Base-by-base conservation (phyloP, 2,888 invertebrate genomes). In the Volucella inflata region DNA sequence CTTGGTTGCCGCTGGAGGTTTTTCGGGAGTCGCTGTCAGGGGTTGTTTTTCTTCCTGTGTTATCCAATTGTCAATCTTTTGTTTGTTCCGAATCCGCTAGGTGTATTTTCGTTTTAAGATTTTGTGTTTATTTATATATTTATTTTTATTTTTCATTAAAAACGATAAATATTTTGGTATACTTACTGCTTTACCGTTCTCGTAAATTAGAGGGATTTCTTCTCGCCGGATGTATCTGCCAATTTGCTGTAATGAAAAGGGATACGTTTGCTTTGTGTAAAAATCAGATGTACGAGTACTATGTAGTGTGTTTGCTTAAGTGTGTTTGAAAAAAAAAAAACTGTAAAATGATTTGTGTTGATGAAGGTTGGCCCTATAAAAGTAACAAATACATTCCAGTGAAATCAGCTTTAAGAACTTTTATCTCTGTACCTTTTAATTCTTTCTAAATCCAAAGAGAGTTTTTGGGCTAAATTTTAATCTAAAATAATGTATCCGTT, bases 221-320 rank as follows among this genome's bases (percentile, higher is more conserved):
- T 91, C 92, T 0, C 90, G 89, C 14, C 89, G 88, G 72, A 91
- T 89, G 42, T 91, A 91, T 36, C 89, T 89, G 4, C 90, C 91
- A 79, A 90, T 90, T 90, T 91, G 89, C 91, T 92, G 75, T 0
- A 89, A 89, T 38, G 14, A n/a, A n/a, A 72, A 78, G n/a, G 62
- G 44, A 53, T 67, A n/a, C 2, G 21, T 42, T 67, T 44, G 30
- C 30, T 14, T 30, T 11, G 59, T 11, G 40, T 10, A 17, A 30
- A 30, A 30, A 30, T 30, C 17, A 12, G 16, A 17, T 6, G 51
- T 4, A 21, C 6, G 30, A 30, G 30, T 30, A 30, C 6, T 30
- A 30, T 48, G 14, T 14, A n/a, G 21, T 21, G 12, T n/a, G 12
- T n/a, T 53, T 14, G n/a, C 14, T 55, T 55, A 14, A 9, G 36